phyloP scores from a whole-genome alignment of 2,113 vertebrate genomes.

The Ciconia boyciana region DNA sequence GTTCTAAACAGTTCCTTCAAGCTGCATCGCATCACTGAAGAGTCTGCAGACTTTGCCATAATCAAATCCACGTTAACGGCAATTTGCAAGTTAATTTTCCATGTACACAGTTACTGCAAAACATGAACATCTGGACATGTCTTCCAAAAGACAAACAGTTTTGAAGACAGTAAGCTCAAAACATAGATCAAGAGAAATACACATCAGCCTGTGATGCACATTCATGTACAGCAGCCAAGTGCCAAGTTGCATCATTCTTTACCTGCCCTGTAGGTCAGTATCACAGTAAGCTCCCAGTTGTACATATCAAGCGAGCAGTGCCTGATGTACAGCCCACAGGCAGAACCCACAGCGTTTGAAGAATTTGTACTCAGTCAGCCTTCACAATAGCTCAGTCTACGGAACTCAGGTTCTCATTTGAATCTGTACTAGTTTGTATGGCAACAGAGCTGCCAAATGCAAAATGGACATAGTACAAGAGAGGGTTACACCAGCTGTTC shows the following conservation, averaged over 20 bases:
- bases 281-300: background rate
- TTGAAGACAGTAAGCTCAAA: background rate
- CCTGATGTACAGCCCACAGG: fast-evolving
- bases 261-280: fast-evolving
- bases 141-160: background rate
- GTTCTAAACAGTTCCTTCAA: background rate
- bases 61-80: background rate
- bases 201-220: background rate
- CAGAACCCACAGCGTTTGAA: background rate
- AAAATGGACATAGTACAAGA: background rate
- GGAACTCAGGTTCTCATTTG: background rate
- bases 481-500: background rate
- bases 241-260: background rate
- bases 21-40: background rate
- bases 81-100: background rate
- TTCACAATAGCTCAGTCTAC: fast-evolving
- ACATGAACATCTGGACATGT: background rate
- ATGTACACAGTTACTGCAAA: background rate
- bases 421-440: background rate
- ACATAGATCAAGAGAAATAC: background rate
- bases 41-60: background rate
- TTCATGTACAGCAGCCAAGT: fast-evolving
- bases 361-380: background rate
- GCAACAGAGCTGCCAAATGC: background rate
- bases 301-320: background rate